Percentiles rank a stretch among this genome's conserved stretches.
Conservation (phyloP, 92 coral and sea anemone species). For the Parazoanthus atlanticus region DNA sequence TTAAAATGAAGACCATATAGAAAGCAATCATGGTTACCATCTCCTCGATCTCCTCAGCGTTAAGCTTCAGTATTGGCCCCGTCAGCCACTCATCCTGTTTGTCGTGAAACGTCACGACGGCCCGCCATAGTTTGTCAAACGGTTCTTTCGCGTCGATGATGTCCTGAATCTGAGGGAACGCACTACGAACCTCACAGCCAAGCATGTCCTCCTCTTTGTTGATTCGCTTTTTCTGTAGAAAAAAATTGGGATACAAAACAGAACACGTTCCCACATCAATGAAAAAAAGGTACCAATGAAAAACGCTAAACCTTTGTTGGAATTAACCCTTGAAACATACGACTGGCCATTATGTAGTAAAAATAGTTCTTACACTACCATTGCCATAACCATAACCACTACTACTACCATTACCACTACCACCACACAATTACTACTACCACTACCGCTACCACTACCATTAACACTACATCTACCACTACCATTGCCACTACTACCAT, state of each 20-base stretch:
- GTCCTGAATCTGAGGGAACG: conserved; percentile 93
- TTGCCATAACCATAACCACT: no score
- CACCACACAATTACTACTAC: no score
- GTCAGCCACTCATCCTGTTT: conserved; percentile 89
- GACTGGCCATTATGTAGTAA: no score
- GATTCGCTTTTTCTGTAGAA: conserved; percentile 81
- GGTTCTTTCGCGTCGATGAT: conserved; percentile 95
- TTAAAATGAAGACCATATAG: not conserved
- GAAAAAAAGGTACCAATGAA: not conserved
- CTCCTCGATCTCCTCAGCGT: conserved; percentile 97
- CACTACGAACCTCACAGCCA: conserved; percentile 77
- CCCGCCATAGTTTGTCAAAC: conserved; percentile 95
- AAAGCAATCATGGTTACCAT: conserved; percentile 55
- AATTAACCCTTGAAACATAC: no score
- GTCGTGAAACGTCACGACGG: conserved; percentile 84
- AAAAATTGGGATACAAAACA: conserved; percentile 7
- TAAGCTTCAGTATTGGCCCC: conserved; percentile 73
- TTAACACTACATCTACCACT: no score
- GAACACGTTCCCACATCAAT: not conserved
- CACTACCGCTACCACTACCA: no score
- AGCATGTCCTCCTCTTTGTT: conserved; percentile 91
- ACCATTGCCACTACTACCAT: no score
- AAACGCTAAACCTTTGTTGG: not conserved
- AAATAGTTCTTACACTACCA: no score
- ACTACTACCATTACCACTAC: no score